These are phyloP conservation scores for Cavia aperea DNA, from an alignment of 2,113 vertebrate species.

Conservation along the genomic window DNA sequence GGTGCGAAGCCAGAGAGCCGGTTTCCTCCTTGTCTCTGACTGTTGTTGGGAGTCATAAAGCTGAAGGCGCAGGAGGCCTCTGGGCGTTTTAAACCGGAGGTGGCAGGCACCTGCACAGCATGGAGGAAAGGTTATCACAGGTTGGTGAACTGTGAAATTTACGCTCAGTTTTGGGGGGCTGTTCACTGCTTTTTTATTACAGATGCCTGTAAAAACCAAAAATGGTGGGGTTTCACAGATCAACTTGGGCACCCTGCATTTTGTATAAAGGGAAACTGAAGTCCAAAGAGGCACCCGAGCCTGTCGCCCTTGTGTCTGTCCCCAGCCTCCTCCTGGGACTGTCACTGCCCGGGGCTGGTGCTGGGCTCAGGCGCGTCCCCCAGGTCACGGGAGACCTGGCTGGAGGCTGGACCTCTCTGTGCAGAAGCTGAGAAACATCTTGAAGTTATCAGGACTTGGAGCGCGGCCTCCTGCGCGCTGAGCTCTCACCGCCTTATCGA, in stretches of 20 bases:
- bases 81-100: not conserved
- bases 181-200: not conserved
- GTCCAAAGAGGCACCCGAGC: not conserved
- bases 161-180: not conserved
- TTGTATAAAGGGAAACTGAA: not conserved
- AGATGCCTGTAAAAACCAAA: not conserved
- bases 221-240: constrained; percentile 23
- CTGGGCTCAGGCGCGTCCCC: not conserved
- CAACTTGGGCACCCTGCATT: not conserved
- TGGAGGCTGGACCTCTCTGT: not conserved
- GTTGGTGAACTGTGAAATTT: not conserved
- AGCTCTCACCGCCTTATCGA: constrained; percentile 41
- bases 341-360: not conserved
- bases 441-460: constrained; percentile 62
- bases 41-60: too few species aligned
- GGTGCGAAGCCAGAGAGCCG: constrained; percentile 25
- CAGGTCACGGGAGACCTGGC: not conserved
- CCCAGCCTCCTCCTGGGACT: not conserved
- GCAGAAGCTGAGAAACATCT: not conserved
- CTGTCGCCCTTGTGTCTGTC: not conserved
- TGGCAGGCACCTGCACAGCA: not conserved
- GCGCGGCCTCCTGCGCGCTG: not conserved
- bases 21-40: constrained; percentile 15
- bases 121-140: not conserved
- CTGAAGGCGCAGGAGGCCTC: not conserved